A percentile compares a stretch with the other conserved stretches of the same genome.
These are phyloP conservation scores for Meteorus sp. DNA, from an alignment of 1,140 invertebrate species.

Conservation along the genomic window DNA sequence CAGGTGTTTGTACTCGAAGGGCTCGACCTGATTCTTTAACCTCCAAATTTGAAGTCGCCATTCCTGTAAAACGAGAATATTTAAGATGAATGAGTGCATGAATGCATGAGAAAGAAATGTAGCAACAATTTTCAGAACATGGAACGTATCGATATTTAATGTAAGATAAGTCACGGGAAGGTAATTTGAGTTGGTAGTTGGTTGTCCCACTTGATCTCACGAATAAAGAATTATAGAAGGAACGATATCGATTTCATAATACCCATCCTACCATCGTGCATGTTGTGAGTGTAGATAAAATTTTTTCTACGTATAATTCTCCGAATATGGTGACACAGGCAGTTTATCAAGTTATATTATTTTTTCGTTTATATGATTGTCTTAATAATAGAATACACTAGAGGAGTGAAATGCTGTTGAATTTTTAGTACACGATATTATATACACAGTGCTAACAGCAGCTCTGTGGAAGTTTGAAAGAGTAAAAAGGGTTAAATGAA, in stretches of 20 bases:
- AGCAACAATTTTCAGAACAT: too few species aligned
- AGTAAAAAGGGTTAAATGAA: slow-evolving; percentile 22
- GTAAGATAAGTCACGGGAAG: background rate
- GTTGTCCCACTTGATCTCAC: background rate
- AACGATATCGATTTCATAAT: too few species aligned
- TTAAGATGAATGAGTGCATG: too few species aligned
- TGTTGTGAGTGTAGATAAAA: background rate
- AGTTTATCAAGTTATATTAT: too few species aligned
- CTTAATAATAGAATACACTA: too few species aligned
- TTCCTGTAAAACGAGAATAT: slow-evolving; percentile 43
- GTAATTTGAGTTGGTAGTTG: slow-evolving; percentile 7
- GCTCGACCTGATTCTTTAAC: slow-evolving; percentile 62
- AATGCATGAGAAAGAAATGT: too few species aligned
- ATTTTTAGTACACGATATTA: background rate
- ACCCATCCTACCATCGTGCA: too few species aligned
- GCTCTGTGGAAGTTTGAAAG: background rate
- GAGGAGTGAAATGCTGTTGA: slow-evolving; percentile 3
- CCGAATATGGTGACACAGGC: too few species aligned
- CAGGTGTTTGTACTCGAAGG: slow-evolving; percentile 79
- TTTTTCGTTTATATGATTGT: too few species aligned
- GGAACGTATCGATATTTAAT: too few species aligned
- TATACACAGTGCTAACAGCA: background rate
- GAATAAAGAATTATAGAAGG: too few species aligned
- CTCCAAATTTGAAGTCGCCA: slow-evolving; percentile 52
- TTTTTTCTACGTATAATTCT: background rate